A percentile compares a stretch with the other conserved stretches of the same genome.
These are phyloP conservation scores for Typhlomys cinereus DNA, from an alignment of 2,113 vertebrate genomes.

Conservation along the genomic window DNA sequence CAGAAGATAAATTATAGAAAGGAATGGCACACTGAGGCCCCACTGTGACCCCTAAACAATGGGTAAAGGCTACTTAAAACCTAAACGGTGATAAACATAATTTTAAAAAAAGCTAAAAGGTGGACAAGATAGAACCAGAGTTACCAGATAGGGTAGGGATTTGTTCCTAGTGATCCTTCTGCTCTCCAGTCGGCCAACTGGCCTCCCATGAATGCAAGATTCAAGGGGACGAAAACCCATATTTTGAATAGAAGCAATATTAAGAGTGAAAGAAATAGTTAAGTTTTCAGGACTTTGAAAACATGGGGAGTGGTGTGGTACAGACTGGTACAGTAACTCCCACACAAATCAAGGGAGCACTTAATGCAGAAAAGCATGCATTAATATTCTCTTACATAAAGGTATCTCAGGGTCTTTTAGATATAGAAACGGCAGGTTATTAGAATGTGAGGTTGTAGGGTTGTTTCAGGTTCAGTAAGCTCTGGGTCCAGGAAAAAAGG, in stretches of 20 bases:
- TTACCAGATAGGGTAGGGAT: neutral
- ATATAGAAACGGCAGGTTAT: neutral
- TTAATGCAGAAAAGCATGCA: neutral
- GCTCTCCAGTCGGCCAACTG: neutral
- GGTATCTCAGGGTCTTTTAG: neutral
- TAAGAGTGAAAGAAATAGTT: neutral
- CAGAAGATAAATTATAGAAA: slow-evolving; percentile 3
- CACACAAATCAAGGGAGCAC: neutral
- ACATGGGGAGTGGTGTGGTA: neutral
- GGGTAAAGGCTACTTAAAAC: neutral
- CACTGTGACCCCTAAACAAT: neutral
- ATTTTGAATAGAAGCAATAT: neutral
- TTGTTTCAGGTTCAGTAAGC: neutral
- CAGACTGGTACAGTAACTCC: neutral
- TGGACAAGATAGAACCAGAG: neutral
- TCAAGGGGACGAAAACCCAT: neutral
- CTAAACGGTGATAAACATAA: neutral
- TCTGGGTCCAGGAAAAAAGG: neutral
- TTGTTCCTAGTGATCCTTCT: neutral
- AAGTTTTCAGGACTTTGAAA: neutral
- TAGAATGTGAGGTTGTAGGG: neutral
- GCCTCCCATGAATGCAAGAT: neutral
- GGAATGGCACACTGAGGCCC: neutral
- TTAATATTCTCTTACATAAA: neutral
- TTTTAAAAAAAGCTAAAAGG: neutral